Evolutionary conservation across 2,113 vertebrate species (phyloP), one percentile per base, ranked within the genome.

Genomic region (Strigops habroptila): DNA sequence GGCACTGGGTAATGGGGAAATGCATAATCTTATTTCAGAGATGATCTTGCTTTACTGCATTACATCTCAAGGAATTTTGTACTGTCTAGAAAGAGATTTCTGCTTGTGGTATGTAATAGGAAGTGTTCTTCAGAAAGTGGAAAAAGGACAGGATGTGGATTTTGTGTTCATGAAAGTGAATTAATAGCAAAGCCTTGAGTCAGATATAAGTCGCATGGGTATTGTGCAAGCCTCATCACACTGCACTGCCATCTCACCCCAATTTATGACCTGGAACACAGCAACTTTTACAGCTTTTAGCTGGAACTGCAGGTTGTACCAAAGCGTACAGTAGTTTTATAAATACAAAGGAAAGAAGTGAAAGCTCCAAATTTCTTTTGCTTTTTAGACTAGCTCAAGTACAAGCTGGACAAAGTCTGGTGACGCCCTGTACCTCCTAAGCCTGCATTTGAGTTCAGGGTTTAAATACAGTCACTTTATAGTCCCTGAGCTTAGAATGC

Each of bases 241-340:
- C 91, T 93, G 90, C 74, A 64, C 74, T 84, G 74, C 95, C 93
- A 94, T 92, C 95, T 89, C 88, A 93, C 82, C 49, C 77, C 87
- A 97, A 82, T 97, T 97, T 97, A 97, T 96, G 96, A 87, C 39
- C 94, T 97, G 96, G 95, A 97, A 97, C 97, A 91, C 62, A 71
- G 80, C 57, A 83, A 87, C 77, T 91, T 97, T 95, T 94, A 96
- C 85, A 91, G 94, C 91, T 86, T 88, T 76, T 70, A 70, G 65
- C 52, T 91, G 88, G 73, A 91, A 57, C 86, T 89, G 62, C 70
- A 55, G 46, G 48, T 75, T 79, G 75, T 79, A 82, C 55, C 69
- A 41, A 92, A 59, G 63, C 1, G 1, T 57, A 44, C 35, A 46
- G 27, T 12, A 46, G 63, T 69, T 95, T 96, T 82, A 64, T 31